Percentiles rank a stretch among this genome's conserved stretches.
Conservation (phyloP, 2,888 invertebrate genomes). For the Pristionchus arcanus region DNA sequence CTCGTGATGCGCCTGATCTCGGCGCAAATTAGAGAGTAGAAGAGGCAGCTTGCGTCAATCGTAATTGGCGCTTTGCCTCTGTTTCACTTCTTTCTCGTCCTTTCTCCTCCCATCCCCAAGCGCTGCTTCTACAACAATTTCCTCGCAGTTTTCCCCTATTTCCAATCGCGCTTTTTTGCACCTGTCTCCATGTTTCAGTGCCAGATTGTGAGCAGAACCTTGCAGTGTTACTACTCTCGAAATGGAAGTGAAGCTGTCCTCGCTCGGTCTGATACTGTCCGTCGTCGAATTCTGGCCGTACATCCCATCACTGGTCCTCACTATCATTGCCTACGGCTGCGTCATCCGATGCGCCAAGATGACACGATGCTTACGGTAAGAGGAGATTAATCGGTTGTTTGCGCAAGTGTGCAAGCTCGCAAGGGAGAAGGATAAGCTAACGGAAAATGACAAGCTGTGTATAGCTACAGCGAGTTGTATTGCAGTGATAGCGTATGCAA, state of each 20-base stretch:
- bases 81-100: background rate
- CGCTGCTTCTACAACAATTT: background rate
- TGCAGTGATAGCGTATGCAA: too few species aligned
- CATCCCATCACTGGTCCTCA: background rate
- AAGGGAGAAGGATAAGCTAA: too few species aligned
- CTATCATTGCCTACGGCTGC: background rate
- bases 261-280: background rate
- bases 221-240: background rate
- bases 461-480: too few species aligned
- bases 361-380: slow-evolving; percentile 9
- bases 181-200: slow-evolving; percentile 9
- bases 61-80: background rate
- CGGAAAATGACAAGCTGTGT: too few species aligned
- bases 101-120: background rate
- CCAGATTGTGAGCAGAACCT: background rate
- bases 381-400: too few species aligned
- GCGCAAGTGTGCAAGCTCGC: too few species aligned
- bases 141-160: background rate
- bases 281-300: slow-evolving; percentile 31
- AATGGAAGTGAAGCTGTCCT: background rate
- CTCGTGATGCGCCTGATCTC: background rate
- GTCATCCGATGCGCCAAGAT: background rate
- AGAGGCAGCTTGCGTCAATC: background rate
- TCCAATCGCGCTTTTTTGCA: background rate
- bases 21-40: background rate